A percentile compares a stretch with the other conserved stretches of the same genome.
These are phyloP conservation scores for Pogonocichla stellata DNA, from an alignment of 2,113 vertebrate species.

Conservation along the genomic window DNA sequence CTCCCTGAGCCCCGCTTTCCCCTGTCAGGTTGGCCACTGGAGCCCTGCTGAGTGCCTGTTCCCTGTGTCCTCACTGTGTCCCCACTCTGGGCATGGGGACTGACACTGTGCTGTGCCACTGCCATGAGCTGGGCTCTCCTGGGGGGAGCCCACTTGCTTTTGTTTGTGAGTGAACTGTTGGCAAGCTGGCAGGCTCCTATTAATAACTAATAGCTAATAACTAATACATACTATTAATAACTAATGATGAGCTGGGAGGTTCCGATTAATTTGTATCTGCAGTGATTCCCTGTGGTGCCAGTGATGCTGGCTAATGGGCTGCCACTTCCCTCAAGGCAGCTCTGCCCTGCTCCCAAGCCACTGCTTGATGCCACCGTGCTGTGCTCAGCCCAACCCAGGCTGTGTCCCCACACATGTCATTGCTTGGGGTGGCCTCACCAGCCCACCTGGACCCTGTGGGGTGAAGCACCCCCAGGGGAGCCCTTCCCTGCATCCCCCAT, in stretches of 20 bases:
- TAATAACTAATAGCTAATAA: not conserved
- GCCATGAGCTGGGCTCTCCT: not conserved
- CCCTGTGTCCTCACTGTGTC: not conserved
- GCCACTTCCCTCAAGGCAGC: not conserved
- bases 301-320: not conserved
- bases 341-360: not conserved
- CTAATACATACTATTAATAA: not conserved
- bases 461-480: not conserved
- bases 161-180: not conserved
- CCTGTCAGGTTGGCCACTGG: not conserved
- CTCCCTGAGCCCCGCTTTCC: not conserved
- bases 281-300: not conserved
- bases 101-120: not conserved
- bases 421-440: accelerated
- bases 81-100: not conserved
- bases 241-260: not conserved
- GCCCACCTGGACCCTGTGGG: not conserved
- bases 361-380: accelerated
- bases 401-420: not conserved
- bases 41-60: not conserved
- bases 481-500: not conserved
- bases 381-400: not conserved
- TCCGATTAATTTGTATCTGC: not conserved
- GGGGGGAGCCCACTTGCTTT: accelerated
- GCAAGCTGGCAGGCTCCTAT: not conserved